These are phyloP conservation scores for Salvelinus namaycush DNA, from an alignment of 2,113 vertebrate genomes.

Conservation along the genomic window DNA sequence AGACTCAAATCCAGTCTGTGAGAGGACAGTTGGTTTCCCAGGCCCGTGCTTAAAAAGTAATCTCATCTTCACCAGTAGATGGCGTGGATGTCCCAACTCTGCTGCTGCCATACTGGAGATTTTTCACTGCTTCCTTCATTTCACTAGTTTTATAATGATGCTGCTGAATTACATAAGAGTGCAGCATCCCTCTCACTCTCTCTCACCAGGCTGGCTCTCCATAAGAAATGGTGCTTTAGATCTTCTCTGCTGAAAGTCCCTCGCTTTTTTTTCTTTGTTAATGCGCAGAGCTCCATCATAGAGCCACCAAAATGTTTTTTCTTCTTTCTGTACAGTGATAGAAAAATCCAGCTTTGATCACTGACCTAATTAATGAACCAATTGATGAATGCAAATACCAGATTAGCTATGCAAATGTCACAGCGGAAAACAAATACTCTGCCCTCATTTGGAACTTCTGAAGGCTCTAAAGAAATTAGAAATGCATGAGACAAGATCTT, in stretches of 20 bases:
- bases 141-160: conserved; percentile 70
- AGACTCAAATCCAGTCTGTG: conserved; percentile 44
- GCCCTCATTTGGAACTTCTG: conserved; percentile 63
- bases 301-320: conserved; percentile 42
- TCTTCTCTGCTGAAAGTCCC: conserved; percentile 63
- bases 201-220: conserved; percentile 66
- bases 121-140: conserved; percentile 33
- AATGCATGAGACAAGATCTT: conserved; percentile 63
- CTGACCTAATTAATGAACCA: conserved; percentile 76
- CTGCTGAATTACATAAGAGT: conserved; percentile 74
- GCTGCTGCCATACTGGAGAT: conserved; percentile 14
- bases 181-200: conserved; percentile 71
- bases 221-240: conserved; percentile 65
- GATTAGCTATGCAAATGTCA: conserved; percentile 72
- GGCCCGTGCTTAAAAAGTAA: conserved; percentile 40
- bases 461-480: conserved; percentile 50
- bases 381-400: conserved; percentile 76
- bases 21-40: conserved; percentile 42
- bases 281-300: conserved; percentile 41
- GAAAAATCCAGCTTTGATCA: conserved; percentile 70
- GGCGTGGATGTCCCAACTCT: conserved; percentile 66
- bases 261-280: conserved; percentile 51
- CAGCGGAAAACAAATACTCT: conserved; percentile 43
- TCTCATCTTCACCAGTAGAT: conserved; percentile 71
- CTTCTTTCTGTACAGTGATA: conserved; percentile 39